These are phyloP conservation scores for Drosophila funebris DNA, from an alignment of 1,140 invertebrate genomes.

Conservation along the genomic window DNA sequence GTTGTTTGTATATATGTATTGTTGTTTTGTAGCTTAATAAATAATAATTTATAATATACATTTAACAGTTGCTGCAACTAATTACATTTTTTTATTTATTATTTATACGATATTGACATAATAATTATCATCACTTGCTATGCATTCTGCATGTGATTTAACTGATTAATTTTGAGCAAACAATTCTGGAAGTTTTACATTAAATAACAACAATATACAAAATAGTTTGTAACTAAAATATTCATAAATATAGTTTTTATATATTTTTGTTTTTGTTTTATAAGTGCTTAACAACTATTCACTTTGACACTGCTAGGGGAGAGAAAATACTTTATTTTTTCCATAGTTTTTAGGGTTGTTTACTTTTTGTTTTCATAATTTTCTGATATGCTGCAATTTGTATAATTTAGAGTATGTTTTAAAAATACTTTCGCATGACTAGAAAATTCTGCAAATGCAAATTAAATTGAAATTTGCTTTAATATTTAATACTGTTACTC, in stretches of 20 bases:
- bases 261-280: not conserved
- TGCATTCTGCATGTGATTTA: too few relatives aligned
- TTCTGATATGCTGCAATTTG: conserved; percentile 37
- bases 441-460: conserved; percentile 23
- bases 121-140: not conserved
- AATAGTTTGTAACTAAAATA: conserved; percentile 30
- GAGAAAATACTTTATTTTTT: conserved; percentile 17
- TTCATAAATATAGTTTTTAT: conserved; percentile 10
- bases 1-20: conserved; percentile 30
- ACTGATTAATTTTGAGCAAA: conserved; percentile 35
- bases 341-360: conserved; percentile 1
- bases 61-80: conserved; percentile 35
- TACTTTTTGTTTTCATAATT: not conserved
- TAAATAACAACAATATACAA: conserved; percentile 38
- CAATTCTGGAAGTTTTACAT: conserved; percentile 32
- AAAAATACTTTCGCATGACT: conserved; percentile 37
- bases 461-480: conserved; percentile 27
- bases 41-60: conserved; percentile 27
- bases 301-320: conserved; percentile 9
- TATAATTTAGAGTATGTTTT: conserved; percentile 13
- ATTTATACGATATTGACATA: conserved; percentile 1
- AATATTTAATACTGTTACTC: conserved; percentile 48
- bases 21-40: conserved; percentile 35
- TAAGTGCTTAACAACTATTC: not conserved
- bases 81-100: conserved; percentile 15